Evolutionary conservation across 2,888 invertebrate genomes (phyloP).

Genomic region (Xanthorhoe designata): DNA sequence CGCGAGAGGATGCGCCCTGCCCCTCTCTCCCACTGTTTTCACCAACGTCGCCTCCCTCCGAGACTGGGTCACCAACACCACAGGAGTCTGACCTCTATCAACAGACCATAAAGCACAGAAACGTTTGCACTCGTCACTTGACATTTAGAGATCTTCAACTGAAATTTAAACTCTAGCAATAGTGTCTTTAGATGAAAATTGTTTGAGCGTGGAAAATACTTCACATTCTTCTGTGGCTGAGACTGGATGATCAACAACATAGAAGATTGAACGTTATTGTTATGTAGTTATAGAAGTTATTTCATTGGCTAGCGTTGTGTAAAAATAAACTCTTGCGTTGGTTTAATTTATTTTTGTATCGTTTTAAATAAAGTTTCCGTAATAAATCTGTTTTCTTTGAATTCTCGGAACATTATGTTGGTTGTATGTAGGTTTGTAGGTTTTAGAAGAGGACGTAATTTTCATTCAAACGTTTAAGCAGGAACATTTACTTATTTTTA

Average conservation of each 20-base stretch:
- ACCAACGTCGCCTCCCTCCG: conserved; percentile 74
- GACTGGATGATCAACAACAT: not conserved
- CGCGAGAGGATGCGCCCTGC: conserved; percentile 78
- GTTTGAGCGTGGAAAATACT: conserved; percentile 21
- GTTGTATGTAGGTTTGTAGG: not conserved
- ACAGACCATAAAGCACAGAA: conserved; percentile 13
- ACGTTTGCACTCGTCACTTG: conserved; percentile 39
- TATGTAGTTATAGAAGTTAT: conserved; percentile 8
- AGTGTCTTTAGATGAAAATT: conserved; percentile 9
- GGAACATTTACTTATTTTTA: no score
- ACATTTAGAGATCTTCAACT: no score
- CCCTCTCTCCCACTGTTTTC: conserved; percentile 81
- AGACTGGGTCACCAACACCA: conserved; percentile 75
- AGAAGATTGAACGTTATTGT: conserved; percentile 16
- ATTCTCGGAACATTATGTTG: conserved; percentile 29
- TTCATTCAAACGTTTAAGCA: no score
- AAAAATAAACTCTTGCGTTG: conserved; percentile 33
- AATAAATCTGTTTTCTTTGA: conserved; percentile 40
- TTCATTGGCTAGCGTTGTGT: conserved; percentile 3
- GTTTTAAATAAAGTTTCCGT: conserved; percentile 56
- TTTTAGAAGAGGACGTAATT: no score
- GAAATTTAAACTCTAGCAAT: conserved; percentile 29
- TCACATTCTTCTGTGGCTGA: conserved; percentile 7
- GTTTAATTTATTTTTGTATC: conserved; percentile 59
- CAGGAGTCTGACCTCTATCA: conserved; percentile 63